Evolutionary conservation across 2,797 vertebrate genomes (phyloP), one percentile per base, ranked within the genome.

Genomic region (Catostomus latipinnis): DNA sequence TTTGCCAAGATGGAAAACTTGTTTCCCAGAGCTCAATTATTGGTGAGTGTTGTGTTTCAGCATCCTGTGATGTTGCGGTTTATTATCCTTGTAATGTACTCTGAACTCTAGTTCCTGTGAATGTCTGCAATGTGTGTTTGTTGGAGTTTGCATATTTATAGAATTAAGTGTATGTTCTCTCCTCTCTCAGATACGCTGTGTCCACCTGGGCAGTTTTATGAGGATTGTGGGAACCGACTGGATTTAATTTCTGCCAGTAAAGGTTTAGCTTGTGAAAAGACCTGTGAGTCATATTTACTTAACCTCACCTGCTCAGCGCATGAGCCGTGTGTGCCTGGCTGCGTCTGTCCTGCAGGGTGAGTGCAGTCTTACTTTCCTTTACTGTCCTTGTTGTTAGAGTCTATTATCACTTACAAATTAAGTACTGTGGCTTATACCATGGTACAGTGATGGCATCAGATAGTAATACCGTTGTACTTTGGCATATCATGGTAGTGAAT

Each of bases 201-300:
- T 88, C 96, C 96, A 0, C 72, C 11, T 0, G 96, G 95, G 58
- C 98, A 99, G 89, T 84, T 95, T 74, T 97, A 96, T 71, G 87
- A 95, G 79, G 96, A 96, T 88, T 99, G 98, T 89, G 95, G 66
- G 12, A 86, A 95, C n/a, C 90, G 75, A 61, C 80, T 76, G 56
- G 80, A 87, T 0, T 87, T 90, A 74, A 81, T 87, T 0, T 89
- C 88, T 57, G 84, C 92, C 52, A 95, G 89, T 85, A 93, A 92
- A 83, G 97, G 93, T 18, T 83, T 93, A 86, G 90, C 91, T 78
- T 95, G 94, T 74, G 93, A 97, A 81, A 93, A 90, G 76, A 97
- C 96, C 1, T 99, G 98, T 82, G 97, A 98, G 82, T 96, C 98
- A 60, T 94, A 95, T 86, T 93, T 98, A 83, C 92, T 99, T 52